Base-by-base conservation (phyloP, 2,888 invertebrate species). In the Coenonympha arcania region DNA sequence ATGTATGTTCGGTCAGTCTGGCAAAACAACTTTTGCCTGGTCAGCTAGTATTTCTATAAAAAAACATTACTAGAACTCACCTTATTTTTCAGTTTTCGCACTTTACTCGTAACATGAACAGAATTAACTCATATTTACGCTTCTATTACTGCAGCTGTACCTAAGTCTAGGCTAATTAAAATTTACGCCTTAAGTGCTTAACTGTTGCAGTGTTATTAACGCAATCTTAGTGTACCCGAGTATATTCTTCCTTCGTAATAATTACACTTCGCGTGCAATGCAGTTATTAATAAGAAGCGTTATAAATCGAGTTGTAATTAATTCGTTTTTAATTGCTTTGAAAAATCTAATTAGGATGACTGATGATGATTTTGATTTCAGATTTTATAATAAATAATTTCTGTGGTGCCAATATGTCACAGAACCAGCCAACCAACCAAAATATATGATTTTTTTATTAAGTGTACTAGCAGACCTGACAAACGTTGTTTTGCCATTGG, bases 161-260 rank as follows among this genome's bases (percentile, higher is more conserved):
- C 13, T 37, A 8, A 37, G 13, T 37, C 18, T 33, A 33, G 16
- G 16, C 13, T 37, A 37, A 37, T 37, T 37, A 37, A 37, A 37
- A 37, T 37, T 20, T 13, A 36, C 20, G 20, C 13, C 20, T 11
- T 20, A 37, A 37, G 37, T 37, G 22, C 15, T 22, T 13, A 37
- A 37, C 37, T 22, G 37, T 37, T 37, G 20, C 20, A 37, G 20
- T 37, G 13, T 20, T 37, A 34, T 18, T n/a, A 34, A 34, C n/a
- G 18, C 36, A 37, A 20, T 37, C 20, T 13, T 37, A n/a, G 22
- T 37, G 8, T 22, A 11, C 19, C 19, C 20, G 9, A n/a, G 6
- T 9, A 6, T 5, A 13, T 16, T 4, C 26, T 18, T 11, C 6
- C 19, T 19, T 13, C 11, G 8, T 11, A 22, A 22, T 22, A 37